Evolutionary conservation across 2,888 invertebrate species (phyloP).

Genomic region (Herminia tarsipennalis): DNA sequence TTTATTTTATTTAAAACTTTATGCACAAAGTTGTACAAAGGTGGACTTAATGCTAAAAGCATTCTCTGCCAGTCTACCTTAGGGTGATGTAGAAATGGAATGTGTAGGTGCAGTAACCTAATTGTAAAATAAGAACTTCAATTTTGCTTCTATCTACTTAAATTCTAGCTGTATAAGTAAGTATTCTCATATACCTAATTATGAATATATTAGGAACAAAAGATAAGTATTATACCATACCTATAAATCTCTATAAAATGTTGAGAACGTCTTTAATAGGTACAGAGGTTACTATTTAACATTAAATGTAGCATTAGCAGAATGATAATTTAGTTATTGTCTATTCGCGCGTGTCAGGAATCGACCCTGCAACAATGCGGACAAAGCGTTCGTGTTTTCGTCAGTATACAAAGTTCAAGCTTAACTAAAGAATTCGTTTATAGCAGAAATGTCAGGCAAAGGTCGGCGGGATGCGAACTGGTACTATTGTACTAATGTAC

Average conservation of each 20-base stretch:
- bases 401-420: constrained; percentile 63
- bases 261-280: background rate
- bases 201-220: too few relatives aligned
- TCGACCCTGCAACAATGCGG: constrained; percentile 64
- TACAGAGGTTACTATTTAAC: background rate
- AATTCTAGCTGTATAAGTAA: too few relatives aligned
- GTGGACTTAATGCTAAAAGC: too few relatives aligned
- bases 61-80: too few relatives aligned
- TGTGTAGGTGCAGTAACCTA: too few relatives aligned
- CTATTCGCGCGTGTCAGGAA: constrained; percentile 39
- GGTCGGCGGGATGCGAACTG: constrained; percentile 59
- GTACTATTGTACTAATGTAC: constrained; percentile 47
- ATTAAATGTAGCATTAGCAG: constrained; percentile 1
- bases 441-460: constrained; percentile 75
- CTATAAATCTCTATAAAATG: background rate
- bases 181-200: too few relatives aligned
- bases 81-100: too few relatives aligned
- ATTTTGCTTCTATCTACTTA: too few relatives aligned
- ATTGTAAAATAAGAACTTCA: too few relatives aligned
- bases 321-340: constrained; percentile 22
- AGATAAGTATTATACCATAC: too few relatives aligned
- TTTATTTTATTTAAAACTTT: too few relatives aligned
- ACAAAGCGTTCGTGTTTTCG: constrained; percentile 58
- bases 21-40: too few relatives aligned
- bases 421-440: constrained; percentile 65